Evolutionary conservation across 2,888 invertebrate species (phyloP).

Genomic region (Argyresthia goedartella): DNA sequence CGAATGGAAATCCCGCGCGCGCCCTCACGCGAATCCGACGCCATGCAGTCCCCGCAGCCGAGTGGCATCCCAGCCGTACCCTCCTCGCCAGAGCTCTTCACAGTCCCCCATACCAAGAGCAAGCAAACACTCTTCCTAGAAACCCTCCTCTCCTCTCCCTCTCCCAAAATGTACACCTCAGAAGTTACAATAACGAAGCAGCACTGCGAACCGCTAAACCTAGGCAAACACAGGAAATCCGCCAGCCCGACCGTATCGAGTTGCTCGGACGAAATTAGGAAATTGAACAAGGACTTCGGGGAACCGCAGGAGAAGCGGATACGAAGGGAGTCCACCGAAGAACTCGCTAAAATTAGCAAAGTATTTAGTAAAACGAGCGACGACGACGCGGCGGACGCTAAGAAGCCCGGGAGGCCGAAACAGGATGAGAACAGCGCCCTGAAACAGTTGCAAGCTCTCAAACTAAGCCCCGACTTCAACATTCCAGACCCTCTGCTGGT

Average conservation of each 20-base stretch:
- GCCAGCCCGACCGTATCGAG: conserved; percentile 81
- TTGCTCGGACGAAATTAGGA: conserved; percentile 79
- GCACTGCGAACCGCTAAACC: conserved; percentile 77
- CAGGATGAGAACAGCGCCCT: conserved; percentile 74
- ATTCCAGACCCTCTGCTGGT: conserved; percentile 87
- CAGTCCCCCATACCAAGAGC: conserved; percentile 54
- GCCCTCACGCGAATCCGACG: conserved; percentile 77
- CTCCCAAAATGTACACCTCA: conserved; percentile 70
- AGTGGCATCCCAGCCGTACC: conserved; percentile 79
- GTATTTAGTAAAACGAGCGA: conserved; percentile 39
- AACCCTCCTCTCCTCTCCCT: conserved; percentile 71
- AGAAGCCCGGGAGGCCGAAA: conserved; percentile 30
- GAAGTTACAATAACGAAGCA: conserved; percentile 67
- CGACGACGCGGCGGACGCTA: conserved; percentile 28
- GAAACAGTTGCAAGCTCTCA: conserved; percentile 78
- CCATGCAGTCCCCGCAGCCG: conserved; percentile 80
- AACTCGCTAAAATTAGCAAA: conserved; percentile 49
- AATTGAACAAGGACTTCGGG: conserved; percentile 62
- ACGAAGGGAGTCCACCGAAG: conserved; percentile 42
- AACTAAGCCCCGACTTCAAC: conserved; percentile 75
- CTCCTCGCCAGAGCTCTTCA: conserved; percentile 76
- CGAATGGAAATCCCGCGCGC: conserved; percentile 69
- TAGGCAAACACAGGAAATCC: conserved; percentile 76
- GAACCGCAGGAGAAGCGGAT: conserved; percentile 58
- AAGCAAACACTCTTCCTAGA: conserved; percentile 73